These are phyloP conservation scores for Lochmaea crataegi DNA, from an alignment of 2,888 invertebrate species.

Conservation along the genomic window DNA sequence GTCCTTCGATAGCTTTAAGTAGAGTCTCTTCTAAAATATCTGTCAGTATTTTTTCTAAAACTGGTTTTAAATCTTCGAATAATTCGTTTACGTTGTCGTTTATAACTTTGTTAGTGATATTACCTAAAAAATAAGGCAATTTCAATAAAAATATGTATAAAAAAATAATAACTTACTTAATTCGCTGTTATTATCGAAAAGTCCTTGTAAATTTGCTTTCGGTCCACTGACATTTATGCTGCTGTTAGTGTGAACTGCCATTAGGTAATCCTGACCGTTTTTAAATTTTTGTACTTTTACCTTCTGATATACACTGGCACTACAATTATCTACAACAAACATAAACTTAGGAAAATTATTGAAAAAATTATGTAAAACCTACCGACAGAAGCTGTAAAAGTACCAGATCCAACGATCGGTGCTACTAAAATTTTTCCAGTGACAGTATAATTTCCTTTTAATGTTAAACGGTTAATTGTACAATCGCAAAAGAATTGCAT, in stretches of 20 bases:
- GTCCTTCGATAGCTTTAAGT: slow-evolving; percentile 48
- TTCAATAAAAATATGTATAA: no score
- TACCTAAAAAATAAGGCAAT: slow-evolving; percentile 46
- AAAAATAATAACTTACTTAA: slow-evolving; percentile 47
- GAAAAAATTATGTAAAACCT: slow-evolving; percentile 11
- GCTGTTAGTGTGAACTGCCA: slow-evolving; percentile 50
- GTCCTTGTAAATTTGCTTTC: slow-evolving; percentile 51
- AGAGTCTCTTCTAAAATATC: slow-evolving; percentile 51
- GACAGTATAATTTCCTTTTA: slow-evolving; percentile 56
- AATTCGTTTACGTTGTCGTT: slow-evolving; percentile 61
- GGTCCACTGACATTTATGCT: slow-evolving; percentile 51
- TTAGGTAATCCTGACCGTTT: slow-evolving; percentile 49
- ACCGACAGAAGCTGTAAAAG: slow-evolving; percentile 53
- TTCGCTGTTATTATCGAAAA: slow-evolving; percentile 53
- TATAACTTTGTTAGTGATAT: slow-evolving; percentile 59
- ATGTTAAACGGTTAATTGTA: slow-evolving; percentile 44
- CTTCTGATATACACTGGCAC: slow-evolving; percentile 51
- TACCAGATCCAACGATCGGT: slow-evolving; percentile 54
- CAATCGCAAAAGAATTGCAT: slow-evolving; percentile 51
- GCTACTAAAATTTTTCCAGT: slow-evolving; percentile 57
- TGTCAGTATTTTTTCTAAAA: slow-evolving; percentile 54
- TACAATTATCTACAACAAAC: slow-evolving; percentile 42
- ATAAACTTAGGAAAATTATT: neutral
- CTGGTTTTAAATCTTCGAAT: slow-evolving; percentile 61
- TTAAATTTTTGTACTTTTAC: slow-evolving; percentile 43